Evolutionary conservation across 2,113 vertebrate species (phyloP).

Genomic region (Theropithecus gelada): DNA sequence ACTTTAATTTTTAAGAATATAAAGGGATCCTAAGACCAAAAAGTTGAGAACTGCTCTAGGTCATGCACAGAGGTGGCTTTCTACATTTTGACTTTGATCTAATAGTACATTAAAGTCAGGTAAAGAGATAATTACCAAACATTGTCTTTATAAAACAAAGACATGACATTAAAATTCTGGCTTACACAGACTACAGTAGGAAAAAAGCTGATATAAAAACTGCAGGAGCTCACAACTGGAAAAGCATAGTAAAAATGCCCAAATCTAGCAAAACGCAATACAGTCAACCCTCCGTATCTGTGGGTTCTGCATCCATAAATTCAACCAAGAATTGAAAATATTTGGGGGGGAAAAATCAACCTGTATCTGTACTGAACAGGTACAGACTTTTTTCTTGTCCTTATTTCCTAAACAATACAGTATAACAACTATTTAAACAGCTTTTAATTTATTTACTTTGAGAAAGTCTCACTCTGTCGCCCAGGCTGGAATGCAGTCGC

Average conservation of each 20-base stretch:
- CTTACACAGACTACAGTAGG: background rate
- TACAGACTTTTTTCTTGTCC: background rate
- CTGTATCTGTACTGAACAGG: background rate
- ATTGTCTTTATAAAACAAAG: constrained; percentile 27
- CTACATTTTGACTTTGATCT: constrained; percentile 1
- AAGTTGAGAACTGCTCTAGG: constrained; percentile 2
- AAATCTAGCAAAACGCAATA: background rate
- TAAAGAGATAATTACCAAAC: background rate
- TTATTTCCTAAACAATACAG: background rate
- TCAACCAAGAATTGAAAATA: background rate
- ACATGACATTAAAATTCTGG: background rate
- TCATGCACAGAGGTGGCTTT: constrained; percentile 30
- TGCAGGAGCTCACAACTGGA: background rate
- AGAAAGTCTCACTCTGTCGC: too few relatives aligned
- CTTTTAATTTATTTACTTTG: too few relatives aligned
- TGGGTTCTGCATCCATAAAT: background rate
- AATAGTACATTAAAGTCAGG: background rate
- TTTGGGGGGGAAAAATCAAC: background rate
- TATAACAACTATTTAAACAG: background rate
- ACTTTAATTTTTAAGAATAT: constrained; percentile 15
- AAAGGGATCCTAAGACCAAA: background rate
- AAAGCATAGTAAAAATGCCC: background rate
- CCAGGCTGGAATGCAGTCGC: too few relatives aligned
- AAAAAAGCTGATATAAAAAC: background rate
- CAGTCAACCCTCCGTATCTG: background rate